phyloP scores from a whole-genome alignment of 2,797 vertebrate genomes.

The Botia kubotai region DNA sequence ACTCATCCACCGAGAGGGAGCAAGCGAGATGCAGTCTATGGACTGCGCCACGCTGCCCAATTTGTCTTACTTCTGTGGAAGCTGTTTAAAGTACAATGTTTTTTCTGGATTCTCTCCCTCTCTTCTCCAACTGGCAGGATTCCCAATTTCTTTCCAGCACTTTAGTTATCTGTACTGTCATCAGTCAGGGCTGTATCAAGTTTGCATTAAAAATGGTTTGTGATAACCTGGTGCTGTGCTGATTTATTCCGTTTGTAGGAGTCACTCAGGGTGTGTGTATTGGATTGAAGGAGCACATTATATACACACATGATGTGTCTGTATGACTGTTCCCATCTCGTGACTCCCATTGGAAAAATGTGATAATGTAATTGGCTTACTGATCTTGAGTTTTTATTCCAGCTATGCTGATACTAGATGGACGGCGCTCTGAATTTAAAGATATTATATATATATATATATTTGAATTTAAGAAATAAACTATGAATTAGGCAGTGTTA shows the following conservation, averaged over 20 bases:
- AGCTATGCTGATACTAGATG: no score
- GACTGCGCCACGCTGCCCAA: conserved; percentile 67
- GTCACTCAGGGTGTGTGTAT: conserved; percentile 41
- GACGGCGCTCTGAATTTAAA: no score
- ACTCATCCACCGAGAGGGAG: conserved; percentile 66
- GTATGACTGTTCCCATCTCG: background rate
- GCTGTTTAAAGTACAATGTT: conserved; percentile 67
- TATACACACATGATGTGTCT: background rate
- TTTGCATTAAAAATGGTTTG: conserved; percentile 50
- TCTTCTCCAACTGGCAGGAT: conserved; percentile 54
- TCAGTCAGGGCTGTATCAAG: conserved; percentile 57
- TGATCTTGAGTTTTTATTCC: background rate
- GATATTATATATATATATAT: no score
- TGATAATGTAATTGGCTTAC: background rate
- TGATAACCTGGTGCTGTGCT: conserved; percentile 58
- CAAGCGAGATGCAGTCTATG: conserved; percentile 59
- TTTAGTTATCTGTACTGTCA: conserved; percentile 52
- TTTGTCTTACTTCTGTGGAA: conserved; percentile 76
- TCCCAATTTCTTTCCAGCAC: conserved; percentile 54
- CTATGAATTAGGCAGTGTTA: no score
- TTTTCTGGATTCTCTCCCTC: conserved; percentile 59
- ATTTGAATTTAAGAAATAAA: no score
- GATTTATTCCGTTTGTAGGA: conserved; percentile 58
- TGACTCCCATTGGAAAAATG: background rate
- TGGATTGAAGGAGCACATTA: conserved; percentile 43